These are phyloP conservation scores for Drosophila lacteicornis DNA, from an alignment of 1,140 invertebrate genomes.

Conservation along the genomic window DNA sequence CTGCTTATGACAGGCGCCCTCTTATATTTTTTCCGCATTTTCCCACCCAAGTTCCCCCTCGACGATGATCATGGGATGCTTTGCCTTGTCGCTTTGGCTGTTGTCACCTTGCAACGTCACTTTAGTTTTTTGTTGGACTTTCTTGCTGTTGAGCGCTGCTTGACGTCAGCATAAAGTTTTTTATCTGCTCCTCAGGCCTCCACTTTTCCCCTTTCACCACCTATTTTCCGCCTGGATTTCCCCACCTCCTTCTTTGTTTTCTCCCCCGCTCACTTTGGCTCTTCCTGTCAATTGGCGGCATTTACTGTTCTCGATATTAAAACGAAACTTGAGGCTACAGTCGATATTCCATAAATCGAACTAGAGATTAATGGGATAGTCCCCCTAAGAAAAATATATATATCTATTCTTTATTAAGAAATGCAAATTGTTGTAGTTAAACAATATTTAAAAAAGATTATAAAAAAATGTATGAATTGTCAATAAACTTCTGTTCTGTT, in stretches of 20 bases:
- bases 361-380: too few species aligned
- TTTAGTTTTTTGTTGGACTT: constrained; percentile 58
- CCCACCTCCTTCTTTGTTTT: background rate
- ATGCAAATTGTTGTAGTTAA: too few species aligned
- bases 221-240: constrained; percentile 1
- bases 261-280: constrained; percentile 17
- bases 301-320: constrained; percentile 56
- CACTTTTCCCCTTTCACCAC: constrained; percentile 15
- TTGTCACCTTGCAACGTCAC: constrained; percentile 63
- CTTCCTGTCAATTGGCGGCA: constrained; percentile 71
- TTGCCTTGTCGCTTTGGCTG: constrained; percentile 30
- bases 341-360: background rate
- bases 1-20: constrained; percentile 19
- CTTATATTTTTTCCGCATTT: background rate
- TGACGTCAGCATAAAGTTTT: constrained; percentile 65
- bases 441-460: too few species aligned
- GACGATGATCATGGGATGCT: constrained; percentile 26
- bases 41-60: constrained; percentile 7
- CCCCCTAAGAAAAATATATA: too few species aligned
- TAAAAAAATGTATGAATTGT: too few species aligned
- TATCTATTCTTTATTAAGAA: too few species aligned
- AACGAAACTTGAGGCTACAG: constrained; percentile 25
- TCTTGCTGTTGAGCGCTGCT: constrained; percentile 43
- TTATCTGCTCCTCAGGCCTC: constrained; percentile 31
- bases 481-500: too few species aligned